These are phyloP conservation scores for Saxidomus purpurata DNA, from an alignment of 1,140 invertebrate species.

Conservation along the genomic window DNA sequence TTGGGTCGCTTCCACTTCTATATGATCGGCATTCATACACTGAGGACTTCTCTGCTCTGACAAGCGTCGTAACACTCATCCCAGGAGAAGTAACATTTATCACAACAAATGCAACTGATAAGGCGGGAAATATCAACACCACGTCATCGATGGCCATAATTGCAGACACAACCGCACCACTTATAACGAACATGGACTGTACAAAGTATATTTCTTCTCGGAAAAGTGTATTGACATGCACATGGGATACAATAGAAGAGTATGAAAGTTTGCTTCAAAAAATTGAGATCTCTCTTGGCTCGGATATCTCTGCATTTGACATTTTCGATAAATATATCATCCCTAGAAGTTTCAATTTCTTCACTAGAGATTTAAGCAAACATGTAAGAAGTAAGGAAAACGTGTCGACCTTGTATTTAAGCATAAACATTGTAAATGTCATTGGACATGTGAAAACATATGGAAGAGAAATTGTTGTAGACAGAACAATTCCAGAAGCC, in stretches of 20 bases:
- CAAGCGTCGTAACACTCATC: constrained; percentile 26
- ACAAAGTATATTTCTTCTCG: constrained; percentile 24
- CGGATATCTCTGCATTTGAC: not conserved
- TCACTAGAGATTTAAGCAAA: constrained; percentile 83
- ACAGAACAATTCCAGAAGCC: constrained; percentile 12
- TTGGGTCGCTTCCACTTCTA: constrained; percentile 57
- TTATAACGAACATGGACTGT: constrained; percentile 28
- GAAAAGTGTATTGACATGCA: constrained; percentile 31
- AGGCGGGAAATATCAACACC: constrained; percentile 3
- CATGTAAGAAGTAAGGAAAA: not conserved
- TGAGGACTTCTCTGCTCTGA: constrained; percentile 81
- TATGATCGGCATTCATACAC: constrained; percentile 38
- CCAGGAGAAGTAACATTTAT: constrained; percentile 30
- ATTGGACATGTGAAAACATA: constrained; percentile 30
- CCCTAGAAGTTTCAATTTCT: constrained; percentile 87
- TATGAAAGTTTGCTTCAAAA: constrained; percentile 42
- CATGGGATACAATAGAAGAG: constrained; percentile 32
- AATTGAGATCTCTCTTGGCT: constrained; percentile 25
- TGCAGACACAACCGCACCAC: constrained; percentile 28
- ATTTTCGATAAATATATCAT: constrained; percentile 82
- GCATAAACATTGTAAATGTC: constrained; percentile 2
- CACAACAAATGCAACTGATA: constrained; percentile 33
- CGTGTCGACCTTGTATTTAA: not conserved
- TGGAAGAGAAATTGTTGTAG: constrained; percentile 33
- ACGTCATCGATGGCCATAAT: constrained; percentile 48